Conservation (phyloP, 2,113 vertebrate species). For the Scortum barcoo region DNA sequence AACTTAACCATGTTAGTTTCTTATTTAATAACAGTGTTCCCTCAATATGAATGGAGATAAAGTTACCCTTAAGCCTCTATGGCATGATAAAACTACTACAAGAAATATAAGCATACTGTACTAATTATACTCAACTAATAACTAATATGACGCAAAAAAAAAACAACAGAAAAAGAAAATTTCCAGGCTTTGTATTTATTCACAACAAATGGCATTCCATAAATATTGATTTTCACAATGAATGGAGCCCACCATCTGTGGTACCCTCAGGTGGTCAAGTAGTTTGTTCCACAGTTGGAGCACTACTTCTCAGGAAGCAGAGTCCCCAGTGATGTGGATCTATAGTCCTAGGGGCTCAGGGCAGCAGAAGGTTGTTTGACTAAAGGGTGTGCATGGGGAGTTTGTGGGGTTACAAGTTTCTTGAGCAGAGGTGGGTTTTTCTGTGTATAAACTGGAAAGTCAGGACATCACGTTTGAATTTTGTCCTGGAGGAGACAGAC, state of each 20-base stretch:
- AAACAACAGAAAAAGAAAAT: neutral
- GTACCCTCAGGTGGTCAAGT: conserved; percentile 34
- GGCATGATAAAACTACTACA: neutral
- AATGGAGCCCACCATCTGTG: conserved; percentile 6
- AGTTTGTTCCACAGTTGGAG: conserved; percentile 40
- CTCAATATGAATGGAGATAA: neutral
- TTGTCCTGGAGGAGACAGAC: conserved; percentile 7
- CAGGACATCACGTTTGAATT: neutral
- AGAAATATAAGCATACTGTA: no score
- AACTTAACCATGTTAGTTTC: neutral
- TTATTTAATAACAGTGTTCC: neutral
- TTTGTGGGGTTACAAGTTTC: conserved; percentile 3
- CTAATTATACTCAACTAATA: neutral
- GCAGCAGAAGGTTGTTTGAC: conserved; percentile 48
- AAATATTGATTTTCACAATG: conserved; percentile 23
- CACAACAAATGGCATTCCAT: neutral
- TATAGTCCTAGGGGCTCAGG: conserved; percentile 8
- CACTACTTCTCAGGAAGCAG: conserved; percentile 18
- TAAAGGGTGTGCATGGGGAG: conserved; percentile 20
- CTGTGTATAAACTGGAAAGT: conserved; percentile 16
- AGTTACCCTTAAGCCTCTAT: neutral
- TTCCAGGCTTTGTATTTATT: neutral
- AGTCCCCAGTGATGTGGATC: conserved; percentile 5
- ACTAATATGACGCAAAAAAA: neutral
- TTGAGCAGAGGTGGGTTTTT: neutral